Evolutionary conservation across 1,140 invertebrate species (phyloP), one percentile per base, ranked within the genome.

Genomic region (Nautilus pompilius): DNA sequence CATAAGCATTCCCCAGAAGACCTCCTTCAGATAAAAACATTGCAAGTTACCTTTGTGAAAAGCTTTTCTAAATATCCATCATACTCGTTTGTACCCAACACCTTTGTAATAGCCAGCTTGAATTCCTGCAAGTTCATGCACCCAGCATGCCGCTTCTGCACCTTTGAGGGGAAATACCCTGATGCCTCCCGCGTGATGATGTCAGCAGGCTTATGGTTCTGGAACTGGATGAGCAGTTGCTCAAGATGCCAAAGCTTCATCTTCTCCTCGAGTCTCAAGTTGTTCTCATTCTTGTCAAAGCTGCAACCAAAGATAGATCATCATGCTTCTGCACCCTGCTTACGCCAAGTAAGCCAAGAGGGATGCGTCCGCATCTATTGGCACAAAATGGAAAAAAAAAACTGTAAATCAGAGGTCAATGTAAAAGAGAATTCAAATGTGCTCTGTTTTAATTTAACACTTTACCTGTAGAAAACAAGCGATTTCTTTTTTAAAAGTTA

Each of bases 11-110:
- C n/a, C n/a, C n/a, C n/a, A n/a, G n/a, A n/a, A n/a, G n/a, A n/a
- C n/a, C n/a, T n/a, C n/a, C n/a, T n/a, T n/a, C n/a, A n/a, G n/a
- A n/a, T n/a, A n/a, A n/a, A n/a, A n/a, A n/a, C n/a, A n/a, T n/a
- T n/a, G n/a, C n/a, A n/a, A n/a, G n/a, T n/a, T n/a, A 82, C 80
- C 74, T 81, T 82, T 20, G 69, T 69, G 54, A 81, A 82, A 5
- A 82, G 67, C 66, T 78, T 80, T 36, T 81, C 80, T 60, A 82
- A 29, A 54, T 82, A 81, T 49, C 81, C 77, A 60, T 78, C 68
- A 58, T 80, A 81, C 51, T 78, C 75, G 49, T 77, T 51, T 5
- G 78, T 78, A 17, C 65, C 71, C 2, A 82, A 62, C 3, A 81
- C 79, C 49, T 74, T 71, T 15, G 73, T 69, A 10, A 82, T 72